Evolutionary conservation across 2,888 invertebrate species (phyloP), one percentile per base, ranked within the genome.

Genomic region (Lasioglossum zephyrum): DNA sequence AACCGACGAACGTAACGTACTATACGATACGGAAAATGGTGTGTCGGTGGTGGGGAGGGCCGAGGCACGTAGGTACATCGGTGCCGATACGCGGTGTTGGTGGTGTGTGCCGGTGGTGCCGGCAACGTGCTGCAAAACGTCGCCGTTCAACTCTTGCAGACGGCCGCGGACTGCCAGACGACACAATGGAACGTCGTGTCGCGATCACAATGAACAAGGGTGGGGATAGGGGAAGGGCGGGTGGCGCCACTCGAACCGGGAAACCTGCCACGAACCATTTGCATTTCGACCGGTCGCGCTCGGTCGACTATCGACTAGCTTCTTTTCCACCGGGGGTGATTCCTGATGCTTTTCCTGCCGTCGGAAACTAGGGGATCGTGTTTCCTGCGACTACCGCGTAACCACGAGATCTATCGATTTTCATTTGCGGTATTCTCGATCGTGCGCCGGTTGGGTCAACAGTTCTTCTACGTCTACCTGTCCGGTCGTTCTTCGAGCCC

Each of bases 1-100:
- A 91, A 88, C 83, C 87, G 80, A 89, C 81, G 86, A 87, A 91
- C 89, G 91, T 89, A 69, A 89, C 89, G 90, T 91, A 92, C 91
- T 89, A 92, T 88, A 86, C 89, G 91, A 91, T 92, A 91, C 91
- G 92, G 92, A 92, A 92, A 92, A 92, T 92, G 89, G 92, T 91
- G 89, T n/a, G 57, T 4, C 63, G 63, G 31, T 63, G 63, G 91
- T 91, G 92, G 91, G 92, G 92, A 85, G 87, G 89, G 89, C 16
- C 18, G n/a, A 57, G n/a, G 16, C 18, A 31, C 31, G 63, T 87
- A 86, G 92, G 91, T 84, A 90, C 57, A n/a, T 73, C 85, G 77
- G 84, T 87, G 87, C 84, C 89, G 89, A 91, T 89, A 91, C 89
- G 88, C 49, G 66, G 81, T 87, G 87, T n/a, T n/a, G n/a, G n/a